Evolutionary conservation across 2,888 invertebrate genomes (phyloP).

Genomic region (Penaeus monodon): DNA sequence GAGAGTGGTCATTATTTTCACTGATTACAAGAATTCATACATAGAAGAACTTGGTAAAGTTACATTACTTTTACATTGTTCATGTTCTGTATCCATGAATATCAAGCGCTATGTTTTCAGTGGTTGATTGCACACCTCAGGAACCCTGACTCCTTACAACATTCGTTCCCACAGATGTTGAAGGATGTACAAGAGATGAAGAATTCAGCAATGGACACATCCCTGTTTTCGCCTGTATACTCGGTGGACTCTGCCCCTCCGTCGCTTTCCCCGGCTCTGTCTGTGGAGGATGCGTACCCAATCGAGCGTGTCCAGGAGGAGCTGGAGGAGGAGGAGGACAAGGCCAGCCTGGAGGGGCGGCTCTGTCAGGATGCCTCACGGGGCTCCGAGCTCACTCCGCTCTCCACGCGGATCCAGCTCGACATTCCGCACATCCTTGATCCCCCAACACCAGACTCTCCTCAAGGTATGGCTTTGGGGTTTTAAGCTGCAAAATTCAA

Average conservation of each 20-base stretch:
- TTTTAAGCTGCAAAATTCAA: background rate
- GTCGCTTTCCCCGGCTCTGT: constrained; percentile 33
- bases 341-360: constrained; percentile 16
- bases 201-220: constrained; percentile 59
- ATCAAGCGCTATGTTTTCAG: too few species aligned
- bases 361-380: constrained; percentile 9
- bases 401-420: constrained; percentile 50
- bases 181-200: constrained; percentile 59
- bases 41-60: too few species aligned
- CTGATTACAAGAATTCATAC: too few species aligned
- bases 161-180: constrained; percentile 34
- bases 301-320: constrained; percentile 33
- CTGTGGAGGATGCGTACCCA: background rate
- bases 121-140: too few species aligned
- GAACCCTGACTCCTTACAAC: too few species aligned
- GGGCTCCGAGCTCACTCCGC: constrained; percentile 33
- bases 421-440: constrained; percentile 56
- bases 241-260: constrained; percentile 42
- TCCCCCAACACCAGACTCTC: constrained; percentile 24
- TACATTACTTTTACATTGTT: too few species aligned
- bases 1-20: too few species aligned
- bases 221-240: constrained; percentile 54
- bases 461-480: background rate
- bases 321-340: constrained; percentile 42
- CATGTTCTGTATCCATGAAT: too few species aligned